Conservation (phyloP, 1,140 invertebrate species). For the Caenorhabditis remanei region DNA sequence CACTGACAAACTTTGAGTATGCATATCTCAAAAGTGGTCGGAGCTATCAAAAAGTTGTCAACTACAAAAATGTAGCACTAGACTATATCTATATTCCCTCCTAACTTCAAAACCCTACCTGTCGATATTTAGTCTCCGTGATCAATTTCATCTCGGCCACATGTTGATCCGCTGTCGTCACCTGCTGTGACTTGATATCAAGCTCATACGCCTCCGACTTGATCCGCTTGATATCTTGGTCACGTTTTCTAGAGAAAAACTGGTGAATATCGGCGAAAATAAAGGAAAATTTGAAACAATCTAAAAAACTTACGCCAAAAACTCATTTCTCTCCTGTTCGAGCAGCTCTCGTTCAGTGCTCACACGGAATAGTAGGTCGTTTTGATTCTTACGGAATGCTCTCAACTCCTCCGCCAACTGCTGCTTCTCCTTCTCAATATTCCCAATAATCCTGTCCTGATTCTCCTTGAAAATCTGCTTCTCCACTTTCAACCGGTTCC, state of each 20-base stretch:
- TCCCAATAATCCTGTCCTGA: conserved; percentile 50
- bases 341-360: conserved; percentile 48
- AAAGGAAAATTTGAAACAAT: too few relatives aligned
- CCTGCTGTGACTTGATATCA: conserved; percentile 32
- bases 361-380: conserved; percentile 53
- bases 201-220: conserved; percentile 55
- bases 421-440: conserved; percentile 48
- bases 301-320: conserved; percentile 31
- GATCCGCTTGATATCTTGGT: conserved; percentile 53
- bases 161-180: conserved; percentile 47
- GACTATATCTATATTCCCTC: not conserved
- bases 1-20: too few relatives aligned
- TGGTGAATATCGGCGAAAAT: too few relatives aligned
- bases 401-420: not conserved
- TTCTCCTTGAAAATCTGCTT: conserved; percentile 58
- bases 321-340: conserved; percentile 55
- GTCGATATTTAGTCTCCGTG: conserved; percentile 43
- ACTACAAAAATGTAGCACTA: too few relatives aligned
- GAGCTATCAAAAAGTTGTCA: too few relatives aligned
- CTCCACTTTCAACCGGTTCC: conserved; percentile 57
- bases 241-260: conserved; percentile 29
- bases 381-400: conserved; percentile 42
- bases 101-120: conserved; percentile 11
- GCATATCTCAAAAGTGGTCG: too few relatives aligned
- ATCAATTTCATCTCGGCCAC: conserved; percentile 59